Percentiles rank a stretch among this genome's conserved stretches.
phyloP scores from a whole-genome alignment of 1,140 invertebrate species.

The Heliothis virescens region DNA sequence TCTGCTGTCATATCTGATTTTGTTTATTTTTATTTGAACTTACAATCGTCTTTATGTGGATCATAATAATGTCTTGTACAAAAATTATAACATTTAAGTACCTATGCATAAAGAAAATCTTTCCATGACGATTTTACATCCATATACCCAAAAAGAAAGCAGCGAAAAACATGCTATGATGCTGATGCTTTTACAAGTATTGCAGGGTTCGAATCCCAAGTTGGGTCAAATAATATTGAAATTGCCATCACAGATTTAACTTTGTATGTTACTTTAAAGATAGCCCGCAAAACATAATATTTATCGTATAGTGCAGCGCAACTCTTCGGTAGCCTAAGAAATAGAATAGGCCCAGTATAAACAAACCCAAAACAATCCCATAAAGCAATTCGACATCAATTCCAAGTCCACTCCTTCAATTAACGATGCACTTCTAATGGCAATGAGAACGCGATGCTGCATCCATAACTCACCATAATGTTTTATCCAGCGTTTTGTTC shows the following conservation, averaged over 20 bases:
- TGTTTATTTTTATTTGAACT: background rate
- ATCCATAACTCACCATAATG: slow-evolving; percentile 49
- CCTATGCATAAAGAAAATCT: too few species aligned
- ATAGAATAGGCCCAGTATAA: background rate
- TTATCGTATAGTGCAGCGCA: too few species aligned
- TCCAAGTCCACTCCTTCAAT: slow-evolving; percentile 16
- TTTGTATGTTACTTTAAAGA: too few species aligned
- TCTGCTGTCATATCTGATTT: background rate
- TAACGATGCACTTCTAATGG: background rate
- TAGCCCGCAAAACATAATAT: too few species aligned
- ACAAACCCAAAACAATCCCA: background rate
- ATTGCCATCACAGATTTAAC: too few species aligned
- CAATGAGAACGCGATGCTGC: slow-evolving; percentile 37
- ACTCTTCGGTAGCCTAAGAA: background rate
- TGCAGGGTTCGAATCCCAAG: too few species aligned
- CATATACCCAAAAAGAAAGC: too few species aligned
- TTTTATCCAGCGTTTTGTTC: slow-evolving; percentile 70
- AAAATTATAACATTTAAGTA: too few species aligned
- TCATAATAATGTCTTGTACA: background rate
- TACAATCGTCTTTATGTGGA: background rate
- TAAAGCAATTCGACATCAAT: slow-evolving; percentile 1
- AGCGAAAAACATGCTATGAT: too few species aligned
- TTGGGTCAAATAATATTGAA: too few species aligned
- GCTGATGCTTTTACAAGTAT: too few species aligned
- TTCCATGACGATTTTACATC: too few species aligned